phyloP scores from a whole-genome alignment of 1,140 invertebrate species.

The Cydia amplana region DNA sequence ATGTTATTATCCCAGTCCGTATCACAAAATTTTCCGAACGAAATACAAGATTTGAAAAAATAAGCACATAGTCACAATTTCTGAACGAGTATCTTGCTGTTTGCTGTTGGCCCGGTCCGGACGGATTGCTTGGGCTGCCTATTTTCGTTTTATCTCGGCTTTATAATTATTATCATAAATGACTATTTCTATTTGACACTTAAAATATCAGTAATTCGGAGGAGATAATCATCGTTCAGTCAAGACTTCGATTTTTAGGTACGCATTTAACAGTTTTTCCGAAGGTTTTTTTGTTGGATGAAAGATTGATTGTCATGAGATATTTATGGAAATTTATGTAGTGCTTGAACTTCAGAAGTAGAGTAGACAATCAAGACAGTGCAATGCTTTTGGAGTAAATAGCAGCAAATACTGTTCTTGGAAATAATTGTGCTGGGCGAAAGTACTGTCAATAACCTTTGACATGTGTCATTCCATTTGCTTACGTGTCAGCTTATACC shows the following conservation, averaged over 20 bases:
- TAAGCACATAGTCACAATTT: background rate
- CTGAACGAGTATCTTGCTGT: slow-evolving; percentile 24
- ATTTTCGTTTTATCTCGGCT: slow-evolving; percentile 31
- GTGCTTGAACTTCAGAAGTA: background rate
- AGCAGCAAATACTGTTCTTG: background rate
- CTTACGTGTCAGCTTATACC: slow-evolving; percentile 72
- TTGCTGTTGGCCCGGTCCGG: slow-evolving; percentile 24
- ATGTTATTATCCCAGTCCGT: too few relatives aligned
- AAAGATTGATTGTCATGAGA: background rate
- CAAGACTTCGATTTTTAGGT: slow-evolving; percentile 15
- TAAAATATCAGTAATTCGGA: background rate
- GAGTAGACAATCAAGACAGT: background rate
- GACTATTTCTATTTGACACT: slow-evolving; percentile 11
- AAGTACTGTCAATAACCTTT: slow-evolving; percentile 76
- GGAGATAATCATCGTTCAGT: slow-evolving; percentile 10
- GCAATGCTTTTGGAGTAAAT: slow-evolving; percentile 1
- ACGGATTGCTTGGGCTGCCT: slow-evolving; percentile 20
- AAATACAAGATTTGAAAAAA: too few relatives aligned
- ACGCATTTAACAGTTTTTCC: background rate
- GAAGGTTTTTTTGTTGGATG: background rate
- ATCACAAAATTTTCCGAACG: too few relatives aligned
- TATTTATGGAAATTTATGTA: slow-evolving; percentile 18
- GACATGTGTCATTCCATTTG: slow-evolving; percentile 80
- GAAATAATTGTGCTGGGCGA: slow-evolving; percentile 34
- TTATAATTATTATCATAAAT: slow-evolving; percentile 20